These are phyloP conservation scores for Geopemphigus sp. DNA, from an alignment of 1,140 invertebrate genomes.

Conservation along the genomic window DNA sequence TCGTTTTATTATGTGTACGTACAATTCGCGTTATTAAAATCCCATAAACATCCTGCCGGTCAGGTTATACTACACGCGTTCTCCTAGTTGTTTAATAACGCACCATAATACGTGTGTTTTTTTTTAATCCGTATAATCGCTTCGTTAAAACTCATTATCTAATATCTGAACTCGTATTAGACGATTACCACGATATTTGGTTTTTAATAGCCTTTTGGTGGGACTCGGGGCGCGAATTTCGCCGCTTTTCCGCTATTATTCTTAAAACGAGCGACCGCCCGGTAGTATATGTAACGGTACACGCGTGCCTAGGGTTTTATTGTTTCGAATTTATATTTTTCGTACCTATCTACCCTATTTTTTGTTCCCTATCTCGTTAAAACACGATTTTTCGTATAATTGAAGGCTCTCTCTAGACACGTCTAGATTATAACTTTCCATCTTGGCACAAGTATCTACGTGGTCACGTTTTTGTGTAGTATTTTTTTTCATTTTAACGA, in stretches of 20 bases:
- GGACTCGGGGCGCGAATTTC: background rate
- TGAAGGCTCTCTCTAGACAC: background rate
- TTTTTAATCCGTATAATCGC: background rate
- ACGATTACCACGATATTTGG: too few species aligned
- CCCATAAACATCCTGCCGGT: background rate
- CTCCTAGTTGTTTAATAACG: too few species aligned
- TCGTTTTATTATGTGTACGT: too few species aligned
- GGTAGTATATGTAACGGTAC: background rate
- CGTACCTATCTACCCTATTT: too few species aligned
- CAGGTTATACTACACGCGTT: too few species aligned
- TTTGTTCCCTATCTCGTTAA: background rate
- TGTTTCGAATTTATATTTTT: background rate
- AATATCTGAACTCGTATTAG: background rate
- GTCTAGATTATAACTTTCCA: slow-evolving; percentile 5
- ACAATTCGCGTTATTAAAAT: background rate
- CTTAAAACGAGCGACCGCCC: background rate
- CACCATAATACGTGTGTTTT: too few species aligned
- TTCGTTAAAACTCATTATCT: background rate
- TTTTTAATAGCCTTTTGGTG: too few species aligned
- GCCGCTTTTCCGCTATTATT: background rate
- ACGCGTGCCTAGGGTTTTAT: background rate
- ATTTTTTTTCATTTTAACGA: background rate
- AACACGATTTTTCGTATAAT: background rate
- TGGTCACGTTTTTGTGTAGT: background rate
- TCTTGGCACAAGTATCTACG: background rate